Evolutionary conservation across 2,888 invertebrate genomes (phyloP).

Genomic region (Acronicta aceris): DNA sequence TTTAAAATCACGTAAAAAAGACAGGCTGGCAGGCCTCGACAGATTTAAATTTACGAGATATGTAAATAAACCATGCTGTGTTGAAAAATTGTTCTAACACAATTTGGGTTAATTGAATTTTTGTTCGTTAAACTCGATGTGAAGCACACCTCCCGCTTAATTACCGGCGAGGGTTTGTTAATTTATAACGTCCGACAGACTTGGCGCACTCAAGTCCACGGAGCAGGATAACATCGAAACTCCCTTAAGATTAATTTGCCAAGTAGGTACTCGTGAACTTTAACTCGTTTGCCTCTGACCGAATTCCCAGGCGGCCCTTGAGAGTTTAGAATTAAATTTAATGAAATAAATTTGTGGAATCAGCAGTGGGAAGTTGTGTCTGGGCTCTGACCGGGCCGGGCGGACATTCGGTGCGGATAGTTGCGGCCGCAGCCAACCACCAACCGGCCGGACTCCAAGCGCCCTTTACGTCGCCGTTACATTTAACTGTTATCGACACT

Average conservation of each 20-base stretch:
- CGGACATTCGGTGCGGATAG: constrained; percentile 60
- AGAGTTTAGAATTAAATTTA: constrained; percentile 87
- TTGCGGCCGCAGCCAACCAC: constrained; percentile 56
- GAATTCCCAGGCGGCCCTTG: constrained; percentile 83
- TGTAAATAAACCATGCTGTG: constrained; percentile 73
- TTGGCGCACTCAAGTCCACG: constrained; percentile 78
- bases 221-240: constrained; percentile 85
- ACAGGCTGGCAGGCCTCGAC: constrained; percentile 59
- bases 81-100: constrained; percentile 78
- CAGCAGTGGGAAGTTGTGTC: constrained; percentile 77
- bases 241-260: constrained; percentile 89
- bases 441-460: constrained; percentile 26
- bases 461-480: constrained; percentile 48
- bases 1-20: constrained; percentile 54
- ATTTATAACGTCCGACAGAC: constrained; percentile 85
- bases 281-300: constrained; percentile 87
- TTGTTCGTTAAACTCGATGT: constrained; percentile 82
- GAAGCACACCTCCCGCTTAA: constrained; percentile 85
- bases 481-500: constrained; percentile 65
- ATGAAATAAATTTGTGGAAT: constrained; percentile 86
- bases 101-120: constrained; percentile 86
- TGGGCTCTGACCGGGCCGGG: constrained; percentile 54
- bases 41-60: constrained; percentile 76
- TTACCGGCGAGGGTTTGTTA: constrained; percentile 85
- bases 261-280: constrained; percentile 84